phyloP scores from a whole-genome alignment of 1,140 invertebrate species.

The Oppia nitens region DNA sequence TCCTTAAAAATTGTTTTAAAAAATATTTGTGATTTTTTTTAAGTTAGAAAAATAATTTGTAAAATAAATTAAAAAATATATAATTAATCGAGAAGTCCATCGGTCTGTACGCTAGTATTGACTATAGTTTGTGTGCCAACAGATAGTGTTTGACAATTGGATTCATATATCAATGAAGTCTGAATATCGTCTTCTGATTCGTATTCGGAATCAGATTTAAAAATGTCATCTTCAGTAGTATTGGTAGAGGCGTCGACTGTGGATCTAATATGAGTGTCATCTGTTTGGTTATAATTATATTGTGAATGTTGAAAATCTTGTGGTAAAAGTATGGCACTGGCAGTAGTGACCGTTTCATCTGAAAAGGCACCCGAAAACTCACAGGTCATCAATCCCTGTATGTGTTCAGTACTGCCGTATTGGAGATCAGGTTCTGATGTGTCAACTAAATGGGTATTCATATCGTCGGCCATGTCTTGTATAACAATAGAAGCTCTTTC shows the following conservation, averaged over 20 bases:
- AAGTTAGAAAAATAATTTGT: too few relatives aligned
- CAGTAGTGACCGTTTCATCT: conserved; percentile 15
- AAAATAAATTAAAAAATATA: too few relatives aligned
- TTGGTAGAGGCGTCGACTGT: conserved; percentile 20
- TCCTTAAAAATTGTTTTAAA: too few relatives aligned
- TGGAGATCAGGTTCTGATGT: conserved; percentile 7
- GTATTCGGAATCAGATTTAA: conserved; percentile 2
- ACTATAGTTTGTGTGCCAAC: conserved; percentile 18
- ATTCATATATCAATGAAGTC: conserved; percentile 5
- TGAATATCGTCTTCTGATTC: conserved; percentile 6
- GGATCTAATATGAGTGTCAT: not conserved
- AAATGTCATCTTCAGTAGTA: conserved; percentile 18
- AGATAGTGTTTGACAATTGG: conserved; percentile 7
- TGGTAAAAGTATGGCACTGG: conserved; percentile 15
- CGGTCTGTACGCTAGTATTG: not conserved
- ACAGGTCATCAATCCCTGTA: conserved; percentile 12
- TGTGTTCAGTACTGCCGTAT: conserved; percentile 13
- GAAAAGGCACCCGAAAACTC: conserved; percentile 15
- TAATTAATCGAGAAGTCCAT: too few relatives aligned
- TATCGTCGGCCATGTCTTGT: not conserved
- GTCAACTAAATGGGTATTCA: not conserved
- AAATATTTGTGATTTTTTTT: too few relatives aligned
- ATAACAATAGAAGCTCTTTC: not conserved
- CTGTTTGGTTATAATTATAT: not conserved
- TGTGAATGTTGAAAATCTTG: not conserved